These are phyloP conservation scores for Tortricodes alternella DNA, from an alignment of 2,888 invertebrate species.

Conservation along the genomic window DNA sequence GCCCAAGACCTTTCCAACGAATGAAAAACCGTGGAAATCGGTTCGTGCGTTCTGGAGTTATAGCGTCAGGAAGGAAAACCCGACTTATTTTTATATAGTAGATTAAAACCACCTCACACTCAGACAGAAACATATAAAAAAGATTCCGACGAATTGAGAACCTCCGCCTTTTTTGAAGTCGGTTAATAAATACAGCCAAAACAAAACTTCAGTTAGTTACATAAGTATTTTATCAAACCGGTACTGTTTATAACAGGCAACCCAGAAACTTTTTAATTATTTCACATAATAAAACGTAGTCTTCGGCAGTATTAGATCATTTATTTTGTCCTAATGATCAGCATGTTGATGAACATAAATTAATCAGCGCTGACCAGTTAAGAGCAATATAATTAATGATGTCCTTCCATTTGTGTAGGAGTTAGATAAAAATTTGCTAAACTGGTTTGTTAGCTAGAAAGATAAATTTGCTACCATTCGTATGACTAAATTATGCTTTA, in stretches of 20 bases:
- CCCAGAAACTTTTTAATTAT: too few relatives aligned
- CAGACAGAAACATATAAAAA: too few relatives aligned
- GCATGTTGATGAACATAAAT: slow-evolving; percentile 8
- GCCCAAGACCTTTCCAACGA: too few relatives aligned
- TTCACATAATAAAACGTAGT: neutral
- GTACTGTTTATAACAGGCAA: neutral
- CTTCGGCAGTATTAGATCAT: slow-evolving; percentile 1
- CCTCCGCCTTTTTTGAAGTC: too few relatives aligned
- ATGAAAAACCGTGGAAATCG: too few relatives aligned
- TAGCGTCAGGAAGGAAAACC: too few relatives aligned
- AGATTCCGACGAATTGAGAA: too few relatives aligned
- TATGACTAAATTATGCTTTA: neutral
- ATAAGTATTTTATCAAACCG: neutral
- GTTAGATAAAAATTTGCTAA: slow-evolving; percentile 2
- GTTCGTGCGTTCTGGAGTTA: too few relatives aligned
- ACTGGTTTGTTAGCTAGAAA: slow-evolving; percentile 14
- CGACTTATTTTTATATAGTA: too few relatives aligned
- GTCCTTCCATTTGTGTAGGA: slow-evolving; percentile 15
- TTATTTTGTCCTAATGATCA: slow-evolving; percentile 7
- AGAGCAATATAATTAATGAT: slow-evolving; percentile 9
- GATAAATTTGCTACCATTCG: slow-evolving; percentile 8
- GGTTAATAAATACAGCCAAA: too few relatives aligned
- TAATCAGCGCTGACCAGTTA: neutral
- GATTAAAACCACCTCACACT: too few relatives aligned
- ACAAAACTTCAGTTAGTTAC: neutral